Percentiles rank a stretch among this genome's conserved stretches.
These are phyloP conservation scores for Diceros bicornis DNA, from an alignment of 2,797 vertebrate species.

Conservation along the genomic window DNA sequence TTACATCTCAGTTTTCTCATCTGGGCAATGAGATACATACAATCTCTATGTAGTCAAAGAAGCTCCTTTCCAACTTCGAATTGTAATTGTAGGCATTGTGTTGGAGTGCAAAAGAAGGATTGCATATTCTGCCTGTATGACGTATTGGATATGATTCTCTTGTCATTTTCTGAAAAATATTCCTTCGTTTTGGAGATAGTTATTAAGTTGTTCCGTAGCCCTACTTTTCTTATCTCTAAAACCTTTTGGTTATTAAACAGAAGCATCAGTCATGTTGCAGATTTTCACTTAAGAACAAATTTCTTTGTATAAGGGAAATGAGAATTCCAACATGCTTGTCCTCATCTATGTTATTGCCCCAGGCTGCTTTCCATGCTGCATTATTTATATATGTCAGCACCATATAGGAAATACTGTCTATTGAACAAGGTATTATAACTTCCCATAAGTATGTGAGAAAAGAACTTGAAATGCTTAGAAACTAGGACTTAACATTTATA, in stretches of 20 bases:
- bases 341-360: conserved; percentile 5
- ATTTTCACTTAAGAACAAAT: conserved; percentile 75
- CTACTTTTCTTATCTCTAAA: conserved; percentile 70
- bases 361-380: neutral
- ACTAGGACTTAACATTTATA: conserved; percentile 57
- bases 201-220: conserved; percentile 69
- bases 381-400: conserved; percentile 67
- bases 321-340: conserved; percentile 63
- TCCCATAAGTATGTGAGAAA: conserved; percentile 26
- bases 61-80: conserved; percentile 28
- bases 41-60: neutral
- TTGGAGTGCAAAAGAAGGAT: neutral
- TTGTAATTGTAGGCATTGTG: conserved; percentile 38
- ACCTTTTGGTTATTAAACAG: conserved; percentile 71
- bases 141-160: conserved; percentile 51
- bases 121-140: conserved; percentile 13
- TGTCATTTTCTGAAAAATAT: conserved; percentile 71
- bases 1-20: conserved; percentile 15
- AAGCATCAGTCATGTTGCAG: conserved; percentile 66
- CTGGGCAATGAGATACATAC: neutral
- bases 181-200: conserved; percentile 62
- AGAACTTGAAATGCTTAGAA: conserved; percentile 42
- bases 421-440: conserved; percentile 44
- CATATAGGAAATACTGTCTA: conserved; percentile 13
- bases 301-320: conserved; percentile 72